These are phyloP conservation scores for Proteles cristata DNA, from an alignment of 2,113 vertebrate genomes.

Conservation along the genomic window DNA sequence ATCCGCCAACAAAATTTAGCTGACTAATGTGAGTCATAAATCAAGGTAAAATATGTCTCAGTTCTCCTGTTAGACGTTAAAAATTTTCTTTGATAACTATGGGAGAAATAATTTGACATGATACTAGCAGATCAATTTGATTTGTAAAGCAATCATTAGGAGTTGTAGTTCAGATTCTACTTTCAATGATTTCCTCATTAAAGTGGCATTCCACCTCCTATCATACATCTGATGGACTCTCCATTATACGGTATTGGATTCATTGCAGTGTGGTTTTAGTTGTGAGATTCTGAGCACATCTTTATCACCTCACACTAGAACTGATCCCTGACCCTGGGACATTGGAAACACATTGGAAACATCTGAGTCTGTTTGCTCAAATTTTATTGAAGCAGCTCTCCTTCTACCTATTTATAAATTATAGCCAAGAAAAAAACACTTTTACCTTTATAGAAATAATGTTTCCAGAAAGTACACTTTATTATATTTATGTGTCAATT, in stretches of 20 bases:
- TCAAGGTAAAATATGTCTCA: constrained; percentile 2
- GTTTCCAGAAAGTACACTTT: constrained; percentile 10
- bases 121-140: background rate
- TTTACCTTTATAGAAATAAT: constrained; percentile 23
- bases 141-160: background rate
- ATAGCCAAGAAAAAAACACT: background rate
- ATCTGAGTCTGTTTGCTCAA: background rate
- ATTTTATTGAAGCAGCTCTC: background rate
- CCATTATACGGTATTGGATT: background rate
- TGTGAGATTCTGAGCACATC: background rate
- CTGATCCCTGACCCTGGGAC: background rate
- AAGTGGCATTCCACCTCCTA: background rate
- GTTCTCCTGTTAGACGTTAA: background rate
- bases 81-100: background rate
- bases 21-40: background rate
- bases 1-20: background rate
- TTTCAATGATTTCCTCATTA: background rate
- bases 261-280: background rate
- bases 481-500: background rate
- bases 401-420: constrained; percentile 46
- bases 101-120: background rate
- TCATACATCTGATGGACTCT: background rate
- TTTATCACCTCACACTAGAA: background rate
- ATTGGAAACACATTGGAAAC: background rate
- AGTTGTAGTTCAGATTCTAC: constrained; percentile 3